phyloP scores from a whole-genome alignment of 30 jellyfish, hydroid and myxozoan genomes.

The Hydra vulgaris region DNA sequence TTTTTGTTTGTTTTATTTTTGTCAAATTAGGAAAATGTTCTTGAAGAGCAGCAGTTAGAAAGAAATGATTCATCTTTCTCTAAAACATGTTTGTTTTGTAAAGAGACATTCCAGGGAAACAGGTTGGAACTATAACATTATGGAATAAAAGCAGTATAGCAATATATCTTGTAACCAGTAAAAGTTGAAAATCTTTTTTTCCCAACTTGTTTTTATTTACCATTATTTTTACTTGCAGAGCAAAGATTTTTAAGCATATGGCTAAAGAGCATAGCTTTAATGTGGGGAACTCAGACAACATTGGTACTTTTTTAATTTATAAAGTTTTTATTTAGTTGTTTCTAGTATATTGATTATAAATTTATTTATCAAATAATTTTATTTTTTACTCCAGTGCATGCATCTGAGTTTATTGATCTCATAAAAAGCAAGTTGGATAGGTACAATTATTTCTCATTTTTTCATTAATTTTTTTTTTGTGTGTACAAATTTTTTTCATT shows the following conservation, averaged over 20 bases:
- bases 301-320: conserved; percentile 22
- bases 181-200: no score
- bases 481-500: no score
- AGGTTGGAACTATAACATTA: conserved; percentile 43
- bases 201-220: no score
- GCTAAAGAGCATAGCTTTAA: conserved; percentile 67
- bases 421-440: conserved; percentile 38
- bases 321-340: background rate
- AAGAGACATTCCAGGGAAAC: conserved; percentile 48
- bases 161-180: no score
- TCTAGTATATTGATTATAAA: background rate
- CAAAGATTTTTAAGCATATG: conserved; percentile 71
- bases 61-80: conserved; percentile 53
- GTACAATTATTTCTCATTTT: background rate
- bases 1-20: no score
- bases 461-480: background rate
- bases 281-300: conserved; percentile 88
- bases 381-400: conserved; percentile 19
- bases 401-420: conserved; percentile 31
- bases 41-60: conserved; percentile 71
- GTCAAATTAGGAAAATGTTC: conserved; percentile 28
- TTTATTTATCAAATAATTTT: background rate
- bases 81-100: conserved; percentile 71
- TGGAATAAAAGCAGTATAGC: no score
- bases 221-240: conserved; percentile 29